Base-by-base conservation (phyloP, 2,797 vertebrate genomes). In the Cuniculus paca region DNA sequence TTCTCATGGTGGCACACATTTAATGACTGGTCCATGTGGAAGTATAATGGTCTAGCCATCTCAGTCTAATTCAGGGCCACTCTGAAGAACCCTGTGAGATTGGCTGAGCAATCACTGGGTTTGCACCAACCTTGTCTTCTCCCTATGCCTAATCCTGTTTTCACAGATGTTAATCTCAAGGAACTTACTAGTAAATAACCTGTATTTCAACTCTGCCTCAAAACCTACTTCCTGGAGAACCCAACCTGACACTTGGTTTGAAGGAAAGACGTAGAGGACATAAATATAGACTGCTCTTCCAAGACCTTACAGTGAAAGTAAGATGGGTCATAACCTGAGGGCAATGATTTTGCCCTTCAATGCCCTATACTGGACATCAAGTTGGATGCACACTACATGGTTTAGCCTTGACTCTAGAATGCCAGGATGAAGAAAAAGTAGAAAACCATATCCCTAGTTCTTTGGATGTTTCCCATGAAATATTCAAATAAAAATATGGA, bases 391-490 rank as follows among this genome's bases (percentile, higher is more conserved):
- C 12, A 39, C 56, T 70, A 75, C 26, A 9, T 82, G 4, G 42
- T 87, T 90, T 87, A 61, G n/a, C 24, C 75, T 93, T 79, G 54
- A 68, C 26, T 63, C 1, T 70, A 79, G 61, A 94, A 87, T 34
- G 86, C 45, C 13, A 79, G 19, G 24, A 91, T 22, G 26, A 93
- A 88, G 48, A 68, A 20, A 74, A n/a, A 34, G 20, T 39, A 77
- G 70, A 39, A 34, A 70, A 42, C 4, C 34, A 12, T 24, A 61
- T 74, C 14, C 82, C 31, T 19, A 31, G 39, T 58, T 86, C 68
- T 36, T 95, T 50, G 28, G 50, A 77, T 78, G 39, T 91, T 84
- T 56, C 54, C 61, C 36, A 93, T n/a, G 36, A 91, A 95, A 93
- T 42, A 79, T 26, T 94, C 65, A 65, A 45, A 34, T 39, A 0